Conservation (phyloP, 2,888 invertebrate species). For the Xanthia icteritia region DNA sequence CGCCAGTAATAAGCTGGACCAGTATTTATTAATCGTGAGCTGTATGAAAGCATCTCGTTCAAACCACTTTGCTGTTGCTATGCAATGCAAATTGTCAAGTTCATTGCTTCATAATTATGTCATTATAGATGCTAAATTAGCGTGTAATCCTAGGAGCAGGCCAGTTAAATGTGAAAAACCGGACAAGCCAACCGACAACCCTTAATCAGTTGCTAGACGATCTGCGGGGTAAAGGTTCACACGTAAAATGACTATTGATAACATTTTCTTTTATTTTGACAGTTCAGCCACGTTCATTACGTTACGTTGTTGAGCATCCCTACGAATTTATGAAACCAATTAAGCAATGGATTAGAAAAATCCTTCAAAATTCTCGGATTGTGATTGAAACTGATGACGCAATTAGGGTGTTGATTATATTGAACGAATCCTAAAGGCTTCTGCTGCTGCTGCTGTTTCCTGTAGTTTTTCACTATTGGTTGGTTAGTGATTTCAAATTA, state of each 20-base stretch:
- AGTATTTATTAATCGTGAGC: constrained; percentile 3
- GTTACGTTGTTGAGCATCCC: too few relatives aligned
- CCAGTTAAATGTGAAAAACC: background rate
- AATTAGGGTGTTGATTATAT: background rate
- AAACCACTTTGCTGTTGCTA: background rate
- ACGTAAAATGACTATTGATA: too few relatives aligned
- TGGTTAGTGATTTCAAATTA: background rate
- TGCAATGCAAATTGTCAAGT: constrained; percentile 32
- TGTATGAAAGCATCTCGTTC: background rate
- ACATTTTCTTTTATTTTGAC: too few relatives aligned
- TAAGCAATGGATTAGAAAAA: too few relatives aligned
- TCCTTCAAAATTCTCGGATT: too few relatives aligned
- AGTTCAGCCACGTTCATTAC: too few relatives aligned
- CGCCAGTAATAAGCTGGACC: constrained; percentile 7
- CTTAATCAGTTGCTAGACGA: background rate
- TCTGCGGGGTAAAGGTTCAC: too few relatives aligned
- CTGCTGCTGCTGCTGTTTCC: too few relatives aligned
- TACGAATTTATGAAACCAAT: too few relatives aligned
- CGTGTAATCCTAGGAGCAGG: constrained; percentile 19
- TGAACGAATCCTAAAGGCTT: background rate
- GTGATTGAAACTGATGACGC: too few relatives aligned
- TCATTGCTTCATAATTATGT: constrained; percentile 31
- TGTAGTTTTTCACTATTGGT: background rate
- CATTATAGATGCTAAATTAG: constrained; percentile 22
- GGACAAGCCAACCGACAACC: background rate